phyloP scores from a whole-genome alignment of 1,140 invertebrate species.

The Brachionus rubens region DNA sequence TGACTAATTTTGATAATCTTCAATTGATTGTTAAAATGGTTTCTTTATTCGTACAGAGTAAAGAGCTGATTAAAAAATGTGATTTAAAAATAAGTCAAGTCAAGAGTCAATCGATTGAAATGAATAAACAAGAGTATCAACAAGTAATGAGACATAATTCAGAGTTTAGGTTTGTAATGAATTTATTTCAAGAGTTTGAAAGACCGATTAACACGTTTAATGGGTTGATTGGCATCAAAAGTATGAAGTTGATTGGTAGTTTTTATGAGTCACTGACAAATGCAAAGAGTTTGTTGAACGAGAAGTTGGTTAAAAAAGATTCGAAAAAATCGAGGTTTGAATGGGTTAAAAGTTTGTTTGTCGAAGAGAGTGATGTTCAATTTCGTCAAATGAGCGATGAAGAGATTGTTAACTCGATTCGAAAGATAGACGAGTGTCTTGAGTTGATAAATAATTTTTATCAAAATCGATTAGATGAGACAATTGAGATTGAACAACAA shows the following conservation, averaged over 20 bases:
- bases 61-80: constrained; percentile 17
- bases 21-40: not conserved
- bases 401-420: not conserved
- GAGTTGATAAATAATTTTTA: not conserved
- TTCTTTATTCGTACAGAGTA: not conserved
- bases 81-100: not conserved
- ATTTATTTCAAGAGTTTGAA: not conserved
- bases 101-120: not conserved
- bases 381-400: not conserved
- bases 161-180: not conserved
- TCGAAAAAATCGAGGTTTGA: not conserved
- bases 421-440: not conserved
- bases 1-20: not conserved
- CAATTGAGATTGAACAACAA: not conserved
- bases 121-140: not conserved
- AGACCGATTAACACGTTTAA: not conserved
- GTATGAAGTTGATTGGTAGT: not conserved
- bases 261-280: not conserved
- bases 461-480: not conserved
- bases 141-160: not conserved
- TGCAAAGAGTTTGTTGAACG: not conserved
- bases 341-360: not conserved
- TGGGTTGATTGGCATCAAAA: not conserved
- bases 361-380: not conserved
- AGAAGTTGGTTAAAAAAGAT: not conserved